Conservation (phyloP, 2,888 invertebrate species). For the Saturnia pavonia region DNA sequence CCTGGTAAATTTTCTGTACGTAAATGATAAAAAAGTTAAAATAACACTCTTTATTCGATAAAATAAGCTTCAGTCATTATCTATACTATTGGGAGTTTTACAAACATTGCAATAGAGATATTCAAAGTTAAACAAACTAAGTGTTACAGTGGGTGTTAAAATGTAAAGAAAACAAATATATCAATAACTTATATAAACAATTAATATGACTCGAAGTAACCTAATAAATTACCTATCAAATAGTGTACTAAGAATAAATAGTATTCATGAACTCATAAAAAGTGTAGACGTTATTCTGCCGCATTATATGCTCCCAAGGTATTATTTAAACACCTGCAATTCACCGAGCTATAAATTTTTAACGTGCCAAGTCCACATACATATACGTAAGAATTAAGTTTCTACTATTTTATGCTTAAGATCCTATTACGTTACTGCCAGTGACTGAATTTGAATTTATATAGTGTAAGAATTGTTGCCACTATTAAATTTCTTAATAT, state of each 20-base stretch:
- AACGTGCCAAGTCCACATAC: constrained; percentile 29
- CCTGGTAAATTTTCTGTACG: too few species aligned
- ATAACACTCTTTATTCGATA: too few species aligned
- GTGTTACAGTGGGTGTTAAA: too few species aligned
- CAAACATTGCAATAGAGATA: too few species aligned
- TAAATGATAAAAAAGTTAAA: too few species aligned
- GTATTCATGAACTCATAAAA: constrained; percentile 18
- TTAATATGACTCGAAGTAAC: not conserved
- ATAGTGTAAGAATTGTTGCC: not conserved
- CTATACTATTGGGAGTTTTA: too few species aligned
- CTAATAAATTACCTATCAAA: not conserved
- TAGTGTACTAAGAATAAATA: not conserved
- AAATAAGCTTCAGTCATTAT: too few species aligned
- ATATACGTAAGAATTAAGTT: constrained; percentile 24
- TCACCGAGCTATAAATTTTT: constrained; percentile 36
- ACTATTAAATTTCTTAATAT: not conserved
- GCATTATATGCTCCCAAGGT: constrained; percentile 25
- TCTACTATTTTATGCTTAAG: constrained; percentile 23
- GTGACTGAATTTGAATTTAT: constrained; percentile 17
- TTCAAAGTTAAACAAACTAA: too few species aligned
- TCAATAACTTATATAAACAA: not conserved
- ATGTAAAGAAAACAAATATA: too few species aligned
- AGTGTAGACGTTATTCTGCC: constrained; percentile 30
- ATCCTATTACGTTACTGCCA: constrained; percentile 26
- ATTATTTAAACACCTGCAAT: constrained; percentile 39